phyloP scores from a whole-genome alignment of 2,888 invertebrate species.

The Rapana venosa region DNA sequence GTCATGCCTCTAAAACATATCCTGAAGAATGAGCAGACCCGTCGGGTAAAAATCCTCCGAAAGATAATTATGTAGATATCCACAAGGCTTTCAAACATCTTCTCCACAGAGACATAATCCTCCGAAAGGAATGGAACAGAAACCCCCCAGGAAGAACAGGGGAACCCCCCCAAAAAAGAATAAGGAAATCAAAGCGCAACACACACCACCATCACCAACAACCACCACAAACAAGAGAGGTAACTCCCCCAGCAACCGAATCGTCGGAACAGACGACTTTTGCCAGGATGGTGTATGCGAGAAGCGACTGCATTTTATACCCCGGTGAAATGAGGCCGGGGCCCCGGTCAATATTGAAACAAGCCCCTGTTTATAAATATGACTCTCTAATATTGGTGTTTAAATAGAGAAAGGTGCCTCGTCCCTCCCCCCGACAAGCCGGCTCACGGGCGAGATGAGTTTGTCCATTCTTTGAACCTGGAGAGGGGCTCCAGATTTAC shows the following conservation, averaged over 20 bases:
- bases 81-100: too few species aligned
- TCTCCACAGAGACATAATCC: neutral
- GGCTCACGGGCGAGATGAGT: slow-evolving; percentile 37
- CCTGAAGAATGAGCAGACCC: too few species aligned
- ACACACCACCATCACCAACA: too few species aligned
- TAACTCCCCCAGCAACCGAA: slow-evolving; percentile 7
- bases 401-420: slow-evolving; percentile 52
- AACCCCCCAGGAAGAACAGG: too few species aligned
- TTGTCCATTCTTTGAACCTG: slow-evolving; percentile 46
- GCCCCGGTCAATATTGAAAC: slow-evolving; percentile 52
- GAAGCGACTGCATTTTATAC: slow-evolving; percentile 41
- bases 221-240: neutral
- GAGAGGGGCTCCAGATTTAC: slow-evolving; percentile 42
- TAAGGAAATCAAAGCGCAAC: neutral
- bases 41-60: too few species aligned
- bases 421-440: neutral
- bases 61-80: too few species aligned
- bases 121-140: neutral
- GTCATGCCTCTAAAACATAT: too few species aligned
- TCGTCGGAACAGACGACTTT: slow-evolving; percentile 16
- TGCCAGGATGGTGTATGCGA: neutral
- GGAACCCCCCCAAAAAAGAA: too few species aligned
- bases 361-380: slow-evolving; percentile 55
- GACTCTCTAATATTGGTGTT: slow-evolving; percentile 54
- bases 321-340: slow-evolving; percentile 41